A percentile compares a stretch with the other conserved stretches of the same genome.
Conservation (phyloP, 2,888 invertebrate species). For the Dione vanillae region DNA sequence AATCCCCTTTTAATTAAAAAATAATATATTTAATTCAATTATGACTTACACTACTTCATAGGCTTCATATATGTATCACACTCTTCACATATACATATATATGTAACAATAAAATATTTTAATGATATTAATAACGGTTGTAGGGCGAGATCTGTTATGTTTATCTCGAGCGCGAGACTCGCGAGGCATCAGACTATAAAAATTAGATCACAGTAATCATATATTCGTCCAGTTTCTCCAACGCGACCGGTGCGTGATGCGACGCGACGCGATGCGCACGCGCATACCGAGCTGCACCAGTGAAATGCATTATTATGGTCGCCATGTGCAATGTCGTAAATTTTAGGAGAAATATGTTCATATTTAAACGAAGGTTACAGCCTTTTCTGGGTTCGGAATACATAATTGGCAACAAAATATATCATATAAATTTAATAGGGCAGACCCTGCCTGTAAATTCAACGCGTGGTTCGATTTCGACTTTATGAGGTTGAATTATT, state of each 20-base stretch:
- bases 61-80: background rate
- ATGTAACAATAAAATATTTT: background rate
- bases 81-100: background rate
- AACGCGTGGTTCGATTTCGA: no score
- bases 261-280: conserved; percentile 21
- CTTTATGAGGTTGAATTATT: no score
- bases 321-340: background rate
- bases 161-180: background rate
- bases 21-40: no score
- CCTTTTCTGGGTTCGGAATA: no score
- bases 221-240: conserved; percentile 18
- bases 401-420: no score
- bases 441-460: no score
- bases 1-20: no score
- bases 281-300: conserved; percentile 1
- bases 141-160: background rate
- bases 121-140: background rate
- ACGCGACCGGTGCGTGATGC: conserved; percentile 19
- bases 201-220: conserved; percentile 20
- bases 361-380: no score
- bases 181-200: conserved; percentile 18
- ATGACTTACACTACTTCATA: no score
- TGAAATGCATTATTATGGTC: conserved; percentile 14
- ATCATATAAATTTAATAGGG: no score
- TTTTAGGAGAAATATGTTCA: no score